These are phyloP conservation scores for Oreochromis spilurus DNA, from an alignment of 2,113 vertebrate species.

Conservation along the genomic window DNA sequence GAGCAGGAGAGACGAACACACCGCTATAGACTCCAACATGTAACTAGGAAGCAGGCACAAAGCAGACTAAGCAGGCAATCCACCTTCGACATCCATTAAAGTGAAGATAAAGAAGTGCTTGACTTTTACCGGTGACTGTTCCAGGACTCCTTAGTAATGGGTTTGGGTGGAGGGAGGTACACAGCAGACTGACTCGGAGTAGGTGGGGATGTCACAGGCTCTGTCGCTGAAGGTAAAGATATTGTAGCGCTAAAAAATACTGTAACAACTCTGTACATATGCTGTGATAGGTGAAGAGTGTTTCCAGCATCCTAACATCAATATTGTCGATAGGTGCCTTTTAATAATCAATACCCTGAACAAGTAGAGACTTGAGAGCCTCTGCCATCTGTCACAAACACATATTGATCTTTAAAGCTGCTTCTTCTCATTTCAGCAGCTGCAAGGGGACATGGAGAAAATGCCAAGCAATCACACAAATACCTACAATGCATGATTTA, in stretches of 20 bases:
- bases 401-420: slow-evolving; percentile 18
- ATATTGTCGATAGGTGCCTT: slow-evolving; percentile 3
- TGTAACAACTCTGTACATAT: background rate
- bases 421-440: background rate
- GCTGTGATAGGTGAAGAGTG: background rate
- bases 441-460: background rate
- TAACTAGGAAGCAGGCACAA: slow-evolving; percentile 35
- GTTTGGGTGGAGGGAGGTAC: background rate
- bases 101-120: background rate
- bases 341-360: background rate
- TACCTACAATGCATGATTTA: background rate
- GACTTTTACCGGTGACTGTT: slow-evolving; percentile 8
- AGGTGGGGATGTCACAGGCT: background rate
- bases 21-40: slow-evolving; percentile 16
- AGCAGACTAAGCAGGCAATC: background rate
- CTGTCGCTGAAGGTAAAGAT: background rate
- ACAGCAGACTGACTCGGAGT: background rate
- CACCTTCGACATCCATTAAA: background rate
- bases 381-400: slow-evolving; percentile 10
- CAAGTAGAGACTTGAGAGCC: background rate
- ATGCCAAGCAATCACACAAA: background rate
- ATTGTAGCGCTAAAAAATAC: background rate
- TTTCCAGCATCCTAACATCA: background rate
- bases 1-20: slow-evolving; percentile 28
- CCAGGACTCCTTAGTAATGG: background rate